Evolutionary conservation across 2,888 invertebrate species (phyloP).

Genomic region (Netelia virgata): DNA sequence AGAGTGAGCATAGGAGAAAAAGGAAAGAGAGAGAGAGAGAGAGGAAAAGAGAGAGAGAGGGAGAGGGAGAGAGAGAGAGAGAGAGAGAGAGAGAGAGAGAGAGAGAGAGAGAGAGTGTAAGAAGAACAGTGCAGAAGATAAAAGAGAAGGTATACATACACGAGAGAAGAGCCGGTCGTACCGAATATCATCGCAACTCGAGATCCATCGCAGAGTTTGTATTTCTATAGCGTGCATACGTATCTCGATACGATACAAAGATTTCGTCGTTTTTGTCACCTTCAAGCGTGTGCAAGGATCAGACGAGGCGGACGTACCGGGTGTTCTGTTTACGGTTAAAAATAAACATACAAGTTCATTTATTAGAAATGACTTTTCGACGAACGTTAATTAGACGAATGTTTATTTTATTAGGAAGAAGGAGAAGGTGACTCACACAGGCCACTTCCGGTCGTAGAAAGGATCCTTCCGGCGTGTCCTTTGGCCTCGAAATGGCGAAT

Average conservation of each 20-base stretch:
- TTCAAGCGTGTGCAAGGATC: too few relatives aligned
- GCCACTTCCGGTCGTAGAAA: too few relatives aligned
- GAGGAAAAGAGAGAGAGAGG: constrained; percentile 53
- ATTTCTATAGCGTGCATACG: too few relatives aligned
- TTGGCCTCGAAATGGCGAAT: neutral
- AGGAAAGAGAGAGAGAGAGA: neutral
- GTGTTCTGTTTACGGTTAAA: too few relatives aligned
- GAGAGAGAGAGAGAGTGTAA: constrained; percentile 18
- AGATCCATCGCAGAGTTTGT: constrained; percentile 12
- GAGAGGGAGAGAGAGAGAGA: constrained; percentile 33
- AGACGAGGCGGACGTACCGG: too few relatives aligned
- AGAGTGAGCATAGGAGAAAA: constrained; percentile 36
- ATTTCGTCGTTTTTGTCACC: too few relatives aligned
- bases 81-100: neutral
- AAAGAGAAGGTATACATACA: constrained; percentile 38
- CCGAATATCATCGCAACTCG: constrained; percentile 33
- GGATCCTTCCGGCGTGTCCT: neutral
- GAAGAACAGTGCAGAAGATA: constrained; percentile 10
- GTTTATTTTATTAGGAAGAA: neutral
- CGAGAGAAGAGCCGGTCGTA: constrained; percentile 15
- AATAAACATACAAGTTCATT: neutral
- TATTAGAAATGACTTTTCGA: neutral
- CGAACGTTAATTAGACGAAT: neutral
- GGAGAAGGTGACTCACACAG: too few relatives aligned
- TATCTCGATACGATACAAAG: too few relatives aligned